Evolutionary conservation across 2,113 vertebrate species (phyloP).

Genomic region (Nothobranchius furzeri): DNA sequence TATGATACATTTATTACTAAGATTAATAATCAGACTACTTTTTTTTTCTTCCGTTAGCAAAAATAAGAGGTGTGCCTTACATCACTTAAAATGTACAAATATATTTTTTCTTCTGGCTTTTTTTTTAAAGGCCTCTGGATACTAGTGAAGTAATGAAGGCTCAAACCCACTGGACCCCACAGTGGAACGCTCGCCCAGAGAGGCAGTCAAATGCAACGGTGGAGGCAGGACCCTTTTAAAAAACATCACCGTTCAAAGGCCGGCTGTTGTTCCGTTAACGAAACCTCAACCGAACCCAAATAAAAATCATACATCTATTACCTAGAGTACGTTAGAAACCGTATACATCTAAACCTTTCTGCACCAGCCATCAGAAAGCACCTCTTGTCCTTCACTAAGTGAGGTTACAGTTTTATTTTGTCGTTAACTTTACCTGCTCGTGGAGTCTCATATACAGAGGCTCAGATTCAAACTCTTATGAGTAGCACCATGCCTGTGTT

Average conservation of each 20-base stretch:
- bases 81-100: slow-evolving; percentile 88
- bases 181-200: slow-evolving; percentile 34
- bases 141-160: slow-evolving; percentile 62
- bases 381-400: slow-evolving; percentile 17
- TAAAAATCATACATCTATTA: slow-evolving; percentile 7
- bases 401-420: slow-evolving; percentile 22
- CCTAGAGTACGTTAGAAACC: background rate
- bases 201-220: slow-evolving; percentile 53
- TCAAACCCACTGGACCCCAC: slow-evolving; percentile 52
- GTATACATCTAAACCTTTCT: slow-evolving; percentile 12
- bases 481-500: slow-evolving; percentile 82
- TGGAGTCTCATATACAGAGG: slow-evolving; percentile 30
- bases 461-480: slow-evolving; percentile 56
- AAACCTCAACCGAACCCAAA: slow-evolving; percentile 18
- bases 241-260: slow-evolving; percentile 9
- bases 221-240: slow-evolving; percentile 16
- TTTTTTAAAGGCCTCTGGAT: slow-evolving; percentile 82
- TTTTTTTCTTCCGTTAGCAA: slow-evolving; percentile 76
- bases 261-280: slow-evolving; percentile 41
- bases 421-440: slow-evolving; percentile 16
- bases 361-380: slow-evolving; percentile 12
- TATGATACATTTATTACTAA: slow-evolving; percentile 70
- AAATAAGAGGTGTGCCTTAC: slow-evolving; percentile 85
- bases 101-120: slow-evolving; percentile 84
- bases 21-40: slow-evolving; percentile 71